Percentiles rank a stretch among this genome's conserved stretches.
phyloP scores from a whole-genome alignment of 2,113 vertebrate species.

The Nothoprocta perdicaria region DNA sequence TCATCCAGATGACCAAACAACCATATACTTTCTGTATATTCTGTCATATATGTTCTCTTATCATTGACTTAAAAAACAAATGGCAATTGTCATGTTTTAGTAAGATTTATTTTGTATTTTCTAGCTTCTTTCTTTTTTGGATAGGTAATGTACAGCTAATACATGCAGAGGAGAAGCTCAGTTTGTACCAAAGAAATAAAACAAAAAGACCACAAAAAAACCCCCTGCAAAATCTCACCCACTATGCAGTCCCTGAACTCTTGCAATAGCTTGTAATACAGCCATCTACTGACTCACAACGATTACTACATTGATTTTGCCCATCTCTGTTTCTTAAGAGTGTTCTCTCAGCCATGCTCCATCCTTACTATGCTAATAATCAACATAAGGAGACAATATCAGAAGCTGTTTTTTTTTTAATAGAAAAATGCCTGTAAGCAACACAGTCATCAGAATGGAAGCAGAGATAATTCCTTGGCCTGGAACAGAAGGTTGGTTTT shows the following conservation, averaged over 20 bases:
- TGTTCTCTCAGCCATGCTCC: neutral
- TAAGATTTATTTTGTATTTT: neutral
- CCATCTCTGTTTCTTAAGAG: neutral
- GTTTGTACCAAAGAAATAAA: too few relatives aligned
- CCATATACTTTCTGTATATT: neutral
- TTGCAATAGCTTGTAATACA: neutral
- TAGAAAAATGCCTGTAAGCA: neutral
- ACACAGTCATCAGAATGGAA: slow-evolving; percentile 22
- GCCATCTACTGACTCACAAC: slow-evolving; percentile 42
- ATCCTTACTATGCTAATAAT: neutral
- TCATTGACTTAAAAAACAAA: neutral
- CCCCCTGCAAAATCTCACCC: neutral
- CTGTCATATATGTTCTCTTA: neutral
- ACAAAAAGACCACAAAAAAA: too few relatives aligned
- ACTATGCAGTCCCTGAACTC: neutral
- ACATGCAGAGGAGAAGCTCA: neutral
- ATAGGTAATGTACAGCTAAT: neutral
- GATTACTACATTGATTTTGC: neutral
- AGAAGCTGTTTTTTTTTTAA: slow-evolving; percentile 11
- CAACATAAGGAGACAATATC: neutral
- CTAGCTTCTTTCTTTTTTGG: neutral
- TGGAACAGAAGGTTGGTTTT: slow-evolving; percentile 64
- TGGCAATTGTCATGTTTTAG: neutral
- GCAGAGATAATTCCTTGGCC: slow-evolving; percentile 44
- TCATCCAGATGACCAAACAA: neutral